Evolutionary conservation across 2,888 invertebrate species (phyloP), one percentile per base, ranked within the genome.

Genomic region (Eurois occulta): DNA sequence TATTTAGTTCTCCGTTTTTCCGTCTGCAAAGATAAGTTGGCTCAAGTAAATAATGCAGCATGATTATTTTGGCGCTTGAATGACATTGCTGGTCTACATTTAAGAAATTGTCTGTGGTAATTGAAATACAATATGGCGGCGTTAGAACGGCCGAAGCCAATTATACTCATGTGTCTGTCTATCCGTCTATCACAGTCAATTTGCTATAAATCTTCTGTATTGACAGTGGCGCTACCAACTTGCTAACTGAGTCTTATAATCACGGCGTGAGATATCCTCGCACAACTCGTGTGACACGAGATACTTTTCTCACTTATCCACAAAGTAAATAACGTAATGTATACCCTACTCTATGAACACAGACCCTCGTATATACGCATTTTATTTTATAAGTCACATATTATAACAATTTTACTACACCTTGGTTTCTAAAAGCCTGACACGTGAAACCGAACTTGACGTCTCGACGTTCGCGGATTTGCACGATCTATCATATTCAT

Each of bases 281-380:
- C 28, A 28, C 16, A 3, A 28, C 28, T 28, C 58, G 28, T 58
- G 7, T 18, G 28, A 7, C 7, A 21, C 1, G 5, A 21, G 28
- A 58, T 5, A 10, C 5, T 24, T 41, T 70, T 28, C 24, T 6
- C 8, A 74, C 18, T 16, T 32, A 43, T 2, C 24, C 64, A 32
- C 32, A 58, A 32, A 69, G 28, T 65, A 58, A 58, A 58, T 52
- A 77, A 80, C 68, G 6, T 52, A 11, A n/a, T 35, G 46, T 66
- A 46, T 48, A 52, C 11, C 48, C 80, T 79, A 79, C 13, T 68
- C 62, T 84, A 84, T 81, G 81, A 81, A 81, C 81, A 81, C 81
- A 81, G 84, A 84, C 81, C 81, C 68, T 81, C 68, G 16, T 58
- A 62, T 43, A 32, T 81, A 76, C 13, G 43, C 67, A 41, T 41